These are phyloP conservation scores for Platygyra sinensis DNA, from an alignment of 64 coral and sea anemone genomes.

Conservation along the genomic window DNA sequence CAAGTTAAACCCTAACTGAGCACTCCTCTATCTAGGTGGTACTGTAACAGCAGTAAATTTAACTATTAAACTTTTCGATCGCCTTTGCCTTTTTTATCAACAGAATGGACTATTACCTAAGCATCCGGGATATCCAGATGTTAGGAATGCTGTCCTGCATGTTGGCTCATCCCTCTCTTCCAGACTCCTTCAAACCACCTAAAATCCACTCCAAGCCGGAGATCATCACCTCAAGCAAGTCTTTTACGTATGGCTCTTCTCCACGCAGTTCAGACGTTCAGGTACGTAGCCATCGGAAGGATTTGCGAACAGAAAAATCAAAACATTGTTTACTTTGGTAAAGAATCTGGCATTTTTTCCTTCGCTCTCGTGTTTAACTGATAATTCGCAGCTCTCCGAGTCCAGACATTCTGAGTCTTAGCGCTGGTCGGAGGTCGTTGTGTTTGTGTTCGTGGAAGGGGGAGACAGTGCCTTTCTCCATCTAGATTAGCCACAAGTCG, in stretches of 20 bases:
- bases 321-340: background rate
- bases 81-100: background rate
- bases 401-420: no score
- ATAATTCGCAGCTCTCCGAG: no score
- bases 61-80: background rate
- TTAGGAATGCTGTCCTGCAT: slow-evolving; percentile 88
- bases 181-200: slow-evolving; percentile 82
- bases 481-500: no score
- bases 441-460: no score
- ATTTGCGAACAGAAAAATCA: background rate
- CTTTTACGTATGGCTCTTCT: slow-evolving; percentile 74
- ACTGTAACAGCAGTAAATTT: background rate
- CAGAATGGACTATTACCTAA: slow-evolving; percentile 89
- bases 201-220: slow-evolving; percentile 33
- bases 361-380: no score
- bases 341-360: background rate
- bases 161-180: slow-evolving; percentile 68
- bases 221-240: slow-evolving; percentile 56
- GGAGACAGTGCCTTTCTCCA: no score
- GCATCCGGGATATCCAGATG: slow-evolving; percentile 88
- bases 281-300: background rate
- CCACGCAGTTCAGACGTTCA: slow-evolving; percentile 27
- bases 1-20: no score
- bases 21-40: no score
- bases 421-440: no score